These are phyloP conservation scores for Caenorhabditis zanzibari DNA, from an alignment of 2,888 invertebrate species.

Conservation along the genomic window DNA sequence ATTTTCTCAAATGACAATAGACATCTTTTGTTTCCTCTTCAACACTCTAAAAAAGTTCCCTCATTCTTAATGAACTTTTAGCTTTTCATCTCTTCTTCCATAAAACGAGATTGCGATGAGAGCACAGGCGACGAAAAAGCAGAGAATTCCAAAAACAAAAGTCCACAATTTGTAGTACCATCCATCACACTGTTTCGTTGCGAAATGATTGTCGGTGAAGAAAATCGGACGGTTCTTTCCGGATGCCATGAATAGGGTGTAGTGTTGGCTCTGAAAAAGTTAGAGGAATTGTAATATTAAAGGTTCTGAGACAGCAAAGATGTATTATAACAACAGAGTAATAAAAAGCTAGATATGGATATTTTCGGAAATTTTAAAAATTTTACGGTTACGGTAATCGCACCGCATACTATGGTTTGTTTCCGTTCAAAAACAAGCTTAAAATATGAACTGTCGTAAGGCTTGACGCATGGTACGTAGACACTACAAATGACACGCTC, in stretches of 20 bases:
- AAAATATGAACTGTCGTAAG: too few species aligned
- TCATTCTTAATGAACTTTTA: conserved; percentile 1
- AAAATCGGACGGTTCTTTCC: conserved; percentile 18
- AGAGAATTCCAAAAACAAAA: conserved; percentile 10
- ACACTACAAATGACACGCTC: too few species aligned
- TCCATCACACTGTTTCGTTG: conserved; percentile 21
- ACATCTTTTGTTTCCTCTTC: too few species aligned
- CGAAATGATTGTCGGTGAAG: conserved; percentile 36
- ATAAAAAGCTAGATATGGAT: too few species aligned
- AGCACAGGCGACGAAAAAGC: background rate
- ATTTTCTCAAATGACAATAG: background rate
- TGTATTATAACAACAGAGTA: too few species aligned
- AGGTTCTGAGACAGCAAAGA: background rate
- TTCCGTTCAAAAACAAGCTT: too few species aligned
- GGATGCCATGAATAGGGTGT: conserved; percentile 35
- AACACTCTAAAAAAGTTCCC: background rate
- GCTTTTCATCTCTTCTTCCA: conserved; percentile 18
- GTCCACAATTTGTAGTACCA: conserved; percentile 33
- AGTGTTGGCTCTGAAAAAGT: conserved; percentile 44
- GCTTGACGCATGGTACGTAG: too few species aligned
- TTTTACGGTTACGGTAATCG: too few species aligned
- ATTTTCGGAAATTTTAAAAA: too few species aligned
- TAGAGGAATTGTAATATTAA: background rate
- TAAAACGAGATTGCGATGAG: conserved; percentile 16
- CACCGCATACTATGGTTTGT: too few species aligned